Conservation (phyloP, 2,797 vertebrate species). For the Emydoidea blandingii region DNA sequence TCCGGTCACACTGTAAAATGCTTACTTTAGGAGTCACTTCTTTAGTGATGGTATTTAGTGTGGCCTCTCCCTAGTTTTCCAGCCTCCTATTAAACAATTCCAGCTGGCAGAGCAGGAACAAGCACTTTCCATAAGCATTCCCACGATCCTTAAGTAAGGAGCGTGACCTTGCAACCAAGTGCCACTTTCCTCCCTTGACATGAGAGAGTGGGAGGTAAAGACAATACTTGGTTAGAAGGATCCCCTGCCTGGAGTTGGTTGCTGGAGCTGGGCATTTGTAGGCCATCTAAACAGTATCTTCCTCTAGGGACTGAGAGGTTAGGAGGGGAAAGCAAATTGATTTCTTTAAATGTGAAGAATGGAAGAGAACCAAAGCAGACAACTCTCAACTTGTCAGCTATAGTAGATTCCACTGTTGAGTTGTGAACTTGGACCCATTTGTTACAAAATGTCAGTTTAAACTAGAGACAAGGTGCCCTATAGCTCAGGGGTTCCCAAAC, state of each 20-base stretch:
- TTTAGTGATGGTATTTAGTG: background rate
- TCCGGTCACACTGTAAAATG: fast-evolving
- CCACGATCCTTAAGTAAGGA: slow-evolving; percentile 49
- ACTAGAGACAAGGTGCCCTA: too few relatives aligned
- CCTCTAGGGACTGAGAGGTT: background rate
- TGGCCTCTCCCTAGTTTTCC: background rate
- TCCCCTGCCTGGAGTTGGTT: slow-evolving; percentile 34
- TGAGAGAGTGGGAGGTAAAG: slow-evolving; percentile 60
- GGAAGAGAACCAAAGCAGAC: slow-evolving; percentile 7
- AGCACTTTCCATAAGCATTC: slow-evolving; percentile 51
- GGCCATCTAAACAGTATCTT: background rate
- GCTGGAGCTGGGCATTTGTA: background rate
- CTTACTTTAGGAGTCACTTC: background rate
- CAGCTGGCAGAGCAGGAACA: slow-evolving; percentile 61
- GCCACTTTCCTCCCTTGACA: background rate
- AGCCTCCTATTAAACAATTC: slow-evolving; percentile 19
- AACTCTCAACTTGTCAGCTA: background rate
- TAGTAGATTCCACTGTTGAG: background rate
- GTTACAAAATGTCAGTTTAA: background rate
- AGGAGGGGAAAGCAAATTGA: slow-evolving; percentile 1
- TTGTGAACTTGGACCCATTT: background rate
- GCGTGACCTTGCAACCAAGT: slow-evolving; percentile 14
- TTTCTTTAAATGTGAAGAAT: background rate
- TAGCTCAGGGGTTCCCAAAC: background rate
- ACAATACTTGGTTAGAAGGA: slow-evolving; percentile 16